Evolutionary conservation across 2,797 vertebrate genomes (phyloP).

Genomic region (Telmatherina bonti): DNA sequence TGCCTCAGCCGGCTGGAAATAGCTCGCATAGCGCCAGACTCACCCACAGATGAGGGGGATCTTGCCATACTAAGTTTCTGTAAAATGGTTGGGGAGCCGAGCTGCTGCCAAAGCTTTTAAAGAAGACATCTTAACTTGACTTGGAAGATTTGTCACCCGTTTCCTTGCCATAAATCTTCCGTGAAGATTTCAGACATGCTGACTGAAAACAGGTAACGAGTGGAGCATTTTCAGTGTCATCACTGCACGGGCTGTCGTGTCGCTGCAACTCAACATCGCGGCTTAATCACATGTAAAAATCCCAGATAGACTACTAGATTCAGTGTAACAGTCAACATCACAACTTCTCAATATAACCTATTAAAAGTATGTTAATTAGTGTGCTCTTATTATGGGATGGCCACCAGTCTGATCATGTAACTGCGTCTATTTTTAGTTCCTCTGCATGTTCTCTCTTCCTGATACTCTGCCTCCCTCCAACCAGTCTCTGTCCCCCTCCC

Average conservation of each 20-base stretch:
- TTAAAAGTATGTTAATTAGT: slow-evolving; percentile 27
- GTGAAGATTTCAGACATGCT: slow-evolving; percentile 66
- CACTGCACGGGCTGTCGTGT: not conserved
- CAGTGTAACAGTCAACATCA: not conserved
- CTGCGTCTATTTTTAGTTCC: slow-evolving; percentile 74
- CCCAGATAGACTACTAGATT: not conserved
- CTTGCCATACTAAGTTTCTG: slow-evolving; percentile 23
- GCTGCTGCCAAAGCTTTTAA: slow-evolving; percentile 41
- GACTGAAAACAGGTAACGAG: slow-evolving; percentile 76
- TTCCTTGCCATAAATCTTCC: slow-evolving; percentile 34
- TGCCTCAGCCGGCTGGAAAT: slow-evolving; percentile 18
- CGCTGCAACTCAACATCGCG: slow-evolving; percentile 2
- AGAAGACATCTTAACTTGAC: slow-evolving; percentile 21
- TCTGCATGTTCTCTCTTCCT: slow-evolving; percentile 48
- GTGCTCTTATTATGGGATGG: slow-evolving; percentile 35
- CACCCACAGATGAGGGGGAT: slow-evolving; percentile 29
- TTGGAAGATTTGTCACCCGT: slow-evolving; percentile 43
- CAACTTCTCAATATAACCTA: not conserved
- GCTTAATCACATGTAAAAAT: not conserved
- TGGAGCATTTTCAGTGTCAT: not conserved
- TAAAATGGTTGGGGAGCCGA: slow-evolving; percentile 48
- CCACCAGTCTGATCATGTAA: slow-evolving; percentile 62
- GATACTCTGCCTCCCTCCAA: slow-evolving; percentile 20
- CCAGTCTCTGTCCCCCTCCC: slow-evolving; percentile 4
- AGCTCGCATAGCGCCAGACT: slow-evolving; percentile 21